A percentile compares a stretch with the other conserved stretches of the same genome.
phyloP scores from a whole-genome alignment of 2,113 vertebrate genomes.

The Sylvietta virens region DNA sequence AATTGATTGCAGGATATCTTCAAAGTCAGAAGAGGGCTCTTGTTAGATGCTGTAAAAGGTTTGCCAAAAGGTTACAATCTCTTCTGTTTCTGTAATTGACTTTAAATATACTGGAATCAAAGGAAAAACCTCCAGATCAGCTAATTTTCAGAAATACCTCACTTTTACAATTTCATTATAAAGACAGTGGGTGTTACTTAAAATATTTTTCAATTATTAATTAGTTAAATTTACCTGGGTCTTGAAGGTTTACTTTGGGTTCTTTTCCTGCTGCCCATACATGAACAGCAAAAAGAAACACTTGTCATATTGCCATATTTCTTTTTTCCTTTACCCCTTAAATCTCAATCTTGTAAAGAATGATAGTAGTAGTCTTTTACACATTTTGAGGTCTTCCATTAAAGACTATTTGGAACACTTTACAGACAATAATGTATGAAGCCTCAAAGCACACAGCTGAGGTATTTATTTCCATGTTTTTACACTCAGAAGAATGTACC shows the following conservation, averaged over 20 bases:
- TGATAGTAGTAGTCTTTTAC: not conserved
- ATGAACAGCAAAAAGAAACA: not conserved
- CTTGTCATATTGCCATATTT: not conserved
- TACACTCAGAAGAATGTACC: not conserved
- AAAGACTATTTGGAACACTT: not conserved
- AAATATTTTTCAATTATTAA: not conserved
- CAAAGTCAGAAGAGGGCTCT: constrained; percentile 21
- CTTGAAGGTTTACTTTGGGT: not conserved
- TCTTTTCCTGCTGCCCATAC: not conserved
- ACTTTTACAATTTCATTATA: not conserved
- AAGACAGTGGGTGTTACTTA: not conserved
- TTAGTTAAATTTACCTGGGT: not conserved
- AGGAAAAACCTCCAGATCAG: not conserved
- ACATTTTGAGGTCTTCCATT: not conserved
- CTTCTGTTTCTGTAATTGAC: not conserved
- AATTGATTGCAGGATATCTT: constrained; percentile 26
- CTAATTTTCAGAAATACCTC: not conserved
- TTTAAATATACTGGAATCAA: not conserved
- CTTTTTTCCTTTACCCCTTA: not conserved
- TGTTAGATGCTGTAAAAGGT: not conserved
- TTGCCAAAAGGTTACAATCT: not conserved
- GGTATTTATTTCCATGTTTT: not conserved
- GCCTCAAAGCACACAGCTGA: not conserved
- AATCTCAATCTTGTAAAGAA: not conserved
- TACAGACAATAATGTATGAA: not conserved